Percentiles rank a stretch among this genome's conserved stretches.
These are phyloP conservation scores for Drosophila pachea DNA, from an alignment of 1,140 invertebrate species.

Conservation along the genomic window DNA sequence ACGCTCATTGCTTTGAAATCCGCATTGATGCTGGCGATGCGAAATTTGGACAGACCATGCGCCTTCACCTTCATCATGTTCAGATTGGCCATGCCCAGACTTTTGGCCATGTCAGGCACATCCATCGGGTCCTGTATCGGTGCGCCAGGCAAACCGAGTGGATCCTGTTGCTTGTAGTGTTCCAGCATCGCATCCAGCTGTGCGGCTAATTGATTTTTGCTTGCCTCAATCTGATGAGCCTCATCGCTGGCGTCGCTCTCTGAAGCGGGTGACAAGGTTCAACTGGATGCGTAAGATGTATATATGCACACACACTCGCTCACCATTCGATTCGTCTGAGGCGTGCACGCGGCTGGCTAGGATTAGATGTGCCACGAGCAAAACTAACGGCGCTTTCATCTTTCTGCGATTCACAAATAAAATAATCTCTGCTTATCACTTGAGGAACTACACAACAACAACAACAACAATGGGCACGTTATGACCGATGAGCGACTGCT, in stretches of 20 bases:
- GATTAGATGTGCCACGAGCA: constrained; percentile 22
- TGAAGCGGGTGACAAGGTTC: constrained; percentile 44
- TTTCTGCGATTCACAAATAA: constrained; percentile 21
- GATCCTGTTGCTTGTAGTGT: constrained; percentile 90
- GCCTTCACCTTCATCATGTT: constrained; percentile 86
- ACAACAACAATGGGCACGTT: not conserved
- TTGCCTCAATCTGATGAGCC: constrained; percentile 70
- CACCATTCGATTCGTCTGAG: constrained; percentile 49
- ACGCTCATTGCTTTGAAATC: constrained; percentile 85
- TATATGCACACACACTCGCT: constrained; percentile 6
- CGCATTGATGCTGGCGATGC: constrained; percentile 83
- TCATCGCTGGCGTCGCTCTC: constrained; percentile 38
- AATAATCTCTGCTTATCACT: constrained; percentile 37
- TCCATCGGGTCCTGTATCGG: constrained; percentile 88
- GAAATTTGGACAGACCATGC: constrained; percentile 88
- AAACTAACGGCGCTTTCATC: constrained; percentile 55
- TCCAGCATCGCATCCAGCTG: constrained; percentile 86
- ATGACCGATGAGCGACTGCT: constrained; percentile 14
- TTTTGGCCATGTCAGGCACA: constrained; percentile 88
- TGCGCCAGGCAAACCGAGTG: constrained; percentile 86
- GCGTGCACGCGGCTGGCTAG: constrained; percentile 4
- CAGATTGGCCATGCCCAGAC: constrained; percentile 85
- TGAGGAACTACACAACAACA: constrained; percentile 10
- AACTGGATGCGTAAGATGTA: constrained; percentile 1
- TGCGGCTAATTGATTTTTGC: constrained; percentile 84